Conservation (phyloP, 2,113 vertebrate genomes). For the Charina bottae region DNA sequence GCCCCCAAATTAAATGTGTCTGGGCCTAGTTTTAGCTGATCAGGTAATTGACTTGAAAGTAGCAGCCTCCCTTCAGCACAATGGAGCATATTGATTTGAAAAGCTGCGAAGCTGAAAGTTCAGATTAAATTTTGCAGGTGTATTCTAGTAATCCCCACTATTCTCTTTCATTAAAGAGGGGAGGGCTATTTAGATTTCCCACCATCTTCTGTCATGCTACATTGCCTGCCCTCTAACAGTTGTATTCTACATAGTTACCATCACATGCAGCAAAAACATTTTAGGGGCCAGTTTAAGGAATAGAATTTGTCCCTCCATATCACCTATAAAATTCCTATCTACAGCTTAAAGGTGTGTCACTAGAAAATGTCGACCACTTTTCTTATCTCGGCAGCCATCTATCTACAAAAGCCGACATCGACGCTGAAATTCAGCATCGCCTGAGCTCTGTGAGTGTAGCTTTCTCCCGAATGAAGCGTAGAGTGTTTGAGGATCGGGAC, state of each 20-base stretch:
- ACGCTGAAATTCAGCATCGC: no score
- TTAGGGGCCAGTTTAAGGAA: background rate
- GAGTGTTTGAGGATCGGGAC: no score
- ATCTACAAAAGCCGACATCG: no score
- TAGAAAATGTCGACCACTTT: no score
- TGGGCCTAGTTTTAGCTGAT: slow-evolving; percentile 15
- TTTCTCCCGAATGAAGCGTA: no score
- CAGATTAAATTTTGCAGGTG: slow-evolving; percentile 10
- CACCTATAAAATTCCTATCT: slow-evolving; percentile 12
- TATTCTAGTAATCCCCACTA: slow-evolving; percentile 1
- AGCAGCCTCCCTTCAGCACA: background rate
- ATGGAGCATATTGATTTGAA: background rate
- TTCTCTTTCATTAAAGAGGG: background rate
- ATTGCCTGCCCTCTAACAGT: slow-evolving; percentile 19
- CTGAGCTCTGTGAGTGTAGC: no score
- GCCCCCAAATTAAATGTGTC: slow-evolving; percentile 26
- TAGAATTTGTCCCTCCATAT: background rate
- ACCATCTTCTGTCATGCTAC: background rate
- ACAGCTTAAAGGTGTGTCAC: no score
- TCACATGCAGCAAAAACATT: slow-evolving; percentile 9
- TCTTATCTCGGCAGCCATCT: no score
- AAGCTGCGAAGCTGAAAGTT: slow-evolving; percentile 26
- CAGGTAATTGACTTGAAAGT: slow-evolving; percentile 21
- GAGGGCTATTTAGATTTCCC: background rate
- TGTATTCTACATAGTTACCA: background rate